phyloP scores from a whole-genome alignment of 2,797 vertebrate genomes.

The Falco concolor region DNA sequence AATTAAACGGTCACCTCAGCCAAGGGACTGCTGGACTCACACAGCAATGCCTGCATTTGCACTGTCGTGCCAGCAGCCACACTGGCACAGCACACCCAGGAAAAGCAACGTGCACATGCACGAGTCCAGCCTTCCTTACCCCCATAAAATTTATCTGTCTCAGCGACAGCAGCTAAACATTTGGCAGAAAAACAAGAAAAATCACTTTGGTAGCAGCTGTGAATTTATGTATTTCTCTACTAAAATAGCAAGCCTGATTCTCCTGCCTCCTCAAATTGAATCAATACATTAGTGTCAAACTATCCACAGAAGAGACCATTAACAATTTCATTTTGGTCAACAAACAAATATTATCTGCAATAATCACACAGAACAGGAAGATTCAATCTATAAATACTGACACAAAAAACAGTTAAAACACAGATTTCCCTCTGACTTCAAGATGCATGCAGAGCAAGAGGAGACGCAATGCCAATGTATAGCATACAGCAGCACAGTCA shows the following conservation, averaged over 20 bases:
- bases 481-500: background rate
- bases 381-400: background rate
- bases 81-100: background rate
- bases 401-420: background rate
- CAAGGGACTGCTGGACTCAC: background rate
- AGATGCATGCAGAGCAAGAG: background rate
- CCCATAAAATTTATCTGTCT: background rate
- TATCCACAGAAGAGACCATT: background rate
- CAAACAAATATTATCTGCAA: background rate
- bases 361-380: background rate
- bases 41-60: background rate
- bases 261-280: background rate
- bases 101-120: accelerated
- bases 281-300: background rate
- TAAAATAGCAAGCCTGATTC: background rate
- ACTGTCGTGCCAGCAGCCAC: accelerated
- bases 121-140: background rate
- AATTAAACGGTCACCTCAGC: background rate
- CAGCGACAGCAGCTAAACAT: background rate
- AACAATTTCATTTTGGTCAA: background rate
- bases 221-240: background rate
- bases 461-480: accelerated
- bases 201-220: background rate
- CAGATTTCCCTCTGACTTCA: background rate
- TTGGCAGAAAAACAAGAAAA: background rate